Conservation (phyloP, 1,140 invertebrate species). For the Hyphantria cunea region DNA sequence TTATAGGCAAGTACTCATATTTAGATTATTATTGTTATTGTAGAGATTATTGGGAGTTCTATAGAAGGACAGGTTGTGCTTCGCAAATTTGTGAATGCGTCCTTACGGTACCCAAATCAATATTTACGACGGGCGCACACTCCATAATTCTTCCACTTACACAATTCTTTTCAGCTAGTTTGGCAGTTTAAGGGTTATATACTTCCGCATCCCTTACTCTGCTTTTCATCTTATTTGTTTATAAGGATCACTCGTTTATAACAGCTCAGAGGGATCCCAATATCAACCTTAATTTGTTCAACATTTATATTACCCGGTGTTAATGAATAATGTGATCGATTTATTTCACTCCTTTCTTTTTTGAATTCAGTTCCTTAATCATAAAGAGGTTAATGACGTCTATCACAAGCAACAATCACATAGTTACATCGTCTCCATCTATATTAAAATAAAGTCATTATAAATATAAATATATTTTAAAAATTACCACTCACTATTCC, state of each 20-base stretch:
- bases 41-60: too few species aligned
- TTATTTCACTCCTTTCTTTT: too few species aligned
- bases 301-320: not conserved
- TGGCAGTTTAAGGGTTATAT: slow-evolving; percentile 5
- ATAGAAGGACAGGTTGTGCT: not conserved
- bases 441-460: too few species aligned
- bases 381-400: too few species aligned
- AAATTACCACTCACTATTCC: too few species aligned
- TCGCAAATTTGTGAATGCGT: not conserved
- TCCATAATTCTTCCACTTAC: slow-evolving; percentile 23
- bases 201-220: slow-evolving; percentile 12
- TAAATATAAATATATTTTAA: too few species aligned
- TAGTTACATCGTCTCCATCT: too few species aligned
- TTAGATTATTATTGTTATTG: too few species aligned
- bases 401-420: too few species aligned
- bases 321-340: too few species aligned
- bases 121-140: slow-evolving; percentile 18
- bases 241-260: not conserved
- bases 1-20: too few species aligned
- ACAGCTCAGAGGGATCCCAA: not conserved
- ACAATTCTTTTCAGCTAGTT: slow-evolving; percentile 21
- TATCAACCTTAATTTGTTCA: not conserved
- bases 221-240: slow-evolving; percentile 16
- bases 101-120: slow-evolving; percentile 6
- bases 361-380: too few species aligned